Evolutionary conservation across 2,797 vertebrate genomes (phyloP), one percentile per base, ranked within the genome.

Genomic region (Odontamblyopus rebecca): DNA sequence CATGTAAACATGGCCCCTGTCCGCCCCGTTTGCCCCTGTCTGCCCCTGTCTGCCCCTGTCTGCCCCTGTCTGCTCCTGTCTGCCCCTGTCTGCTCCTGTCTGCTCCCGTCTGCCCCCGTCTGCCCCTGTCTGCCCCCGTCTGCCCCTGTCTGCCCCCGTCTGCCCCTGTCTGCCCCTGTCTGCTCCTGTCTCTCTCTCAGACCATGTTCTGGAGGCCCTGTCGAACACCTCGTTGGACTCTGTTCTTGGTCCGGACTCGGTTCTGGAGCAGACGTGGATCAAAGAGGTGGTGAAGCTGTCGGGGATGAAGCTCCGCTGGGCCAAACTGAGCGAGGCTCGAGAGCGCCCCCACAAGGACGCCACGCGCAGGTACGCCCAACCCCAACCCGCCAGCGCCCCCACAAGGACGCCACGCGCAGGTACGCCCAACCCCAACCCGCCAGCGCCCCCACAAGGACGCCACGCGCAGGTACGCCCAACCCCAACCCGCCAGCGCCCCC

Each of bases 261-360:
- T 91, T 60, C 91, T 99, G 75, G 61, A 84, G 56, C 94, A 96
- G 77, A 61, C 76, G 9, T 95, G 92, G 88, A 94, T 98, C 61
- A 97, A 97, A 80, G 93, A 96, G 77, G 91, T 92, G 30, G 85
- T 99, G 84, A 95, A 91, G 44, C 95, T 91, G 29, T 95, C 95
- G 0, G 96, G 96, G 48, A 97, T 97, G 96, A 98, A 97, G 82
- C 94, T 93, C 85, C 95, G 83, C 74, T 98, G 93, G 81, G 94
- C 93, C 79, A 95, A 91, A 69, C 78, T 96, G 80, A 94, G 89
- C 51, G 88, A 92, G 78, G 93, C 87, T 73, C 92, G 82, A 84
- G 79, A 92, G 65, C 85, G 89, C 74, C 86, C 93, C 89, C 95
- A 96, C 90, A 93, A 89, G 82, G 96, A 99, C 75, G 94, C 89